phyloP scores from a whole-genome alignment of 2,113 vertebrate species.

The Acanthochromis polyacanthus region DNA sequence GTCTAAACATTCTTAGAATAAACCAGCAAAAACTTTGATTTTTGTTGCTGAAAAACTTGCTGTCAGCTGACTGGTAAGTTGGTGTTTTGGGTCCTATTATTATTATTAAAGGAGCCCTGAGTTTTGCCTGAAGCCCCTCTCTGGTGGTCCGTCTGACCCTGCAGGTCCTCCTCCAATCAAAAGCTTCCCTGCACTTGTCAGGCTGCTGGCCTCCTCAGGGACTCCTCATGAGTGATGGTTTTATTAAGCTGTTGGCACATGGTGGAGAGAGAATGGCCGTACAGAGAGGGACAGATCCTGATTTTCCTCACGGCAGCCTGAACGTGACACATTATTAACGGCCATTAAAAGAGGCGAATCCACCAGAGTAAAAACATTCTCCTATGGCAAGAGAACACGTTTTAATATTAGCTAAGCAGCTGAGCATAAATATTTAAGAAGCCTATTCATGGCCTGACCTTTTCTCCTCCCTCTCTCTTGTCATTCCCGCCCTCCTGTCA shows the following conservation, averaged over 20 bases:
- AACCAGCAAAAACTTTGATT: background rate
- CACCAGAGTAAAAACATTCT: slow-evolving; percentile 40
- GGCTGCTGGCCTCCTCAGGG: slow-evolving; percentile 31
- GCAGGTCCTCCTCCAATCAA: slow-evolving; percentile 21
- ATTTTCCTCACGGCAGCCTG: slow-evolving; percentile 11
- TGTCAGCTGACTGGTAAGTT: background rate
- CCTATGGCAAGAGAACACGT: slow-evolving; percentile 37
- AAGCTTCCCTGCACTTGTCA: slow-evolving; percentile 41
- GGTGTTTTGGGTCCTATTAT: background rate
- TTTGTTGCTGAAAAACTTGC: background rate
- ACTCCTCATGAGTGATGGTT: slow-evolving; percentile 66
- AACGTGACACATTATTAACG: slow-evolving; percentile 33
- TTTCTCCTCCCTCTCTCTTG: slow-evolving; percentile 60
- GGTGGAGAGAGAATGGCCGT: slow-evolving; percentile 35
- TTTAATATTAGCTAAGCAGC: slow-evolving; percentile 52
- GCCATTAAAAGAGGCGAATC: slow-evolving; percentile 44
- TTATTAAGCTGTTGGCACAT: slow-evolving; percentile 66
- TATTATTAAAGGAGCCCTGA: background rate
- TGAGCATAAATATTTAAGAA: slow-evolving; percentile 54
- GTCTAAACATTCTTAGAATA: background rate
- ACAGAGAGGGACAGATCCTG: slow-evolving; percentile 12
- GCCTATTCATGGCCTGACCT: slow-evolving; percentile 70
- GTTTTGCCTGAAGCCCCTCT: background rate
- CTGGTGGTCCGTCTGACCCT: slow-evolving; percentile 6
- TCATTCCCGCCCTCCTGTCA: slow-evolving; percentile 56